A percentile compares a stretch with the other conserved stretches of the same genome.
phyloP scores from a whole-genome alignment of 2,797 vertebrate species.

The Pangasius macronema region DNA sequence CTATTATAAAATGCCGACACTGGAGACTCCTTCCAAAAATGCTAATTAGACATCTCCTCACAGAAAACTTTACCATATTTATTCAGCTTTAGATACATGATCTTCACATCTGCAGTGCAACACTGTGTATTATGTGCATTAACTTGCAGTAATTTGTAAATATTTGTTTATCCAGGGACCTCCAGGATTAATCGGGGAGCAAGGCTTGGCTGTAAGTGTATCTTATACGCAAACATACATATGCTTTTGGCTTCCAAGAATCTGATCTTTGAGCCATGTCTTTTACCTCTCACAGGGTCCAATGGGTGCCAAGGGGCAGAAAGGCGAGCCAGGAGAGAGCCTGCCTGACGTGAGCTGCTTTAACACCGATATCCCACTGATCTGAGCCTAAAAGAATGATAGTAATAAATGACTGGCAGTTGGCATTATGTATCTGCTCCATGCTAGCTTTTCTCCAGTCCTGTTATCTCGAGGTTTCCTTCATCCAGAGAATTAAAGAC shows the following conservation, averaged over 20 bases:
- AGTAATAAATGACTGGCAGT: background rate
- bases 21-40: background rate
- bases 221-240: background rate
- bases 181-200: constrained; percentile 73
- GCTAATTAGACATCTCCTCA: background rate
- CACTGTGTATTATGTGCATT: background rate
- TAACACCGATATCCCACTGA: background rate
- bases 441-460: background rate
- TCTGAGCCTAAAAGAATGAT: background rate
- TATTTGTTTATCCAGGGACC: constrained; percentile 67
- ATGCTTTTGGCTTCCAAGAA: background rate
- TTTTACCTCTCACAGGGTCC: constrained; percentile 22
- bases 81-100: background rate
- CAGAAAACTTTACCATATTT: background rate
- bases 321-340: constrained; percentile 85
- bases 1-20: background rate
- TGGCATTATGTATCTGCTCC: background rate
- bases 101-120: background rate
- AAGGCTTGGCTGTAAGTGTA: constrained; percentile 73
- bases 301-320: constrained; percentile 82
- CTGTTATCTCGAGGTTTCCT: background rate
- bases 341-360: constrained; percentile 74
- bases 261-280: background rate
- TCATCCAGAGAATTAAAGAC: background rate
- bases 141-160: background rate